A percentile compares a stretch with the other conserved stretches of the same genome.
Evolutionary conservation across 2,797 vertebrate genomes (phyloP).

Genomic region (Pyrocephalus nanus): DNA sequence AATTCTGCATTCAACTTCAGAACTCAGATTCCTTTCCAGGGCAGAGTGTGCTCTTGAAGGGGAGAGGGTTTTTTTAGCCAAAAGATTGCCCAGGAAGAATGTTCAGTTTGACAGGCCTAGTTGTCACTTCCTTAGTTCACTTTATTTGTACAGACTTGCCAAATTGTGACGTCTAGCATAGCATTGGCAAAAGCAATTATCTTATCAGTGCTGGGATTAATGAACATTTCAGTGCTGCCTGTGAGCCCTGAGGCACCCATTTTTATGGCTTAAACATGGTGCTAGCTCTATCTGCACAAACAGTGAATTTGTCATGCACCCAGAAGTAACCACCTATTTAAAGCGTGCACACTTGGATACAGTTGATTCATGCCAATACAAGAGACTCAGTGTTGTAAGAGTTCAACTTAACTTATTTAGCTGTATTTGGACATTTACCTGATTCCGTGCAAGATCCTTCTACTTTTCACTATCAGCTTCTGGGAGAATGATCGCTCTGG

Average conservation of each 20-base stretch:
- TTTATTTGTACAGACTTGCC: slow-evolving; percentile 72
- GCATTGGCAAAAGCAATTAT: slow-evolving; percentile 57
- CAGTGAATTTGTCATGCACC: not conserved
- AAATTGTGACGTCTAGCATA: slow-evolving; percentile 47
- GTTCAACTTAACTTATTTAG: slow-evolving; percentile 68
- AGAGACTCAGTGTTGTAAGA: slow-evolving; percentile 22
- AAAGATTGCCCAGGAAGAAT: slow-evolving; percentile 52
- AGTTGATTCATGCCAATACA: slow-evolving; percentile 25
- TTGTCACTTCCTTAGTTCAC: slow-evolving; percentile 48
- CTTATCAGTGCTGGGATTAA: slow-evolving; percentile 59
- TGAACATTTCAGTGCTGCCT: slow-evolving; percentile 48
- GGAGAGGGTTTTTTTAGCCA: slow-evolving; percentile 21
- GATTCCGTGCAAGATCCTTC: slow-evolving; percentile 23
- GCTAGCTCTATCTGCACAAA: slow-evolving; percentile 58
- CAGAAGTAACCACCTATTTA: slow-evolving; percentile 22
- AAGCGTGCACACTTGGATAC: not conserved
- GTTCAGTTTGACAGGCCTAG: slow-evolving; percentile 42
- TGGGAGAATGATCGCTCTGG: slow-evolving; percentile 48
- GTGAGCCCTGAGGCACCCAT: slow-evolving; percentile 49
- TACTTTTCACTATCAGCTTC: slow-evolving; percentile 27
- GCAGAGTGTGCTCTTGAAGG: not conserved
- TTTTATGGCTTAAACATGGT: slow-evolving; percentile 51
- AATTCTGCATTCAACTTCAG: not conserved
- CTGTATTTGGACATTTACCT: slow-evolving; percentile 39
- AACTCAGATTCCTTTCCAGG: not conserved